A percentile compares a stretch with the other conserved stretches of the same genome.
phyloP scores from a whole-genome alignment of 2,888 invertebrate genomes.

The Molanna angustata region DNA sequence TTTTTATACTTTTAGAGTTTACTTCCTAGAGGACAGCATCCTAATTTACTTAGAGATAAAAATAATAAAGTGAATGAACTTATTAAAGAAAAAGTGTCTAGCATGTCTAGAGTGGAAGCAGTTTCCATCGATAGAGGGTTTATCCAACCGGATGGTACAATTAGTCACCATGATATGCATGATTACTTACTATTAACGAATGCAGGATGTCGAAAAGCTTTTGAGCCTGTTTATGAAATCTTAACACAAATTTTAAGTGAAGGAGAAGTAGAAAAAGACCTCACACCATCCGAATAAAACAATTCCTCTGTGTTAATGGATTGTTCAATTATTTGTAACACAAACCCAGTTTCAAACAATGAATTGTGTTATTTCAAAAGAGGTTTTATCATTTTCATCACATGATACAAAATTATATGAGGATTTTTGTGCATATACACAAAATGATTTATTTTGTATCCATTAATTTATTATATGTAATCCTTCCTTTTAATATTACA shows the following conservation, averaged over 20 bases:
- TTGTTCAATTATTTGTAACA: no score
- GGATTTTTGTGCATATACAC: no score
- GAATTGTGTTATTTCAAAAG: no score
- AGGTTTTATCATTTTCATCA: no score
- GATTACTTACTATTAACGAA: conserved; percentile 88
- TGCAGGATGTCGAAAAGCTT: conserved; percentile 82
- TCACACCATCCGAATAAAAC: conserved; percentile 69
- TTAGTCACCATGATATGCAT: conserved; percentile 88
- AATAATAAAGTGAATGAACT: conserved; percentile 72
- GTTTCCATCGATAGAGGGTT: conserved; percentile 78
- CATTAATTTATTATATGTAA: no score
- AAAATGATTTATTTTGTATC: no score
- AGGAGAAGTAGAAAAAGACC: conserved; percentile 70
- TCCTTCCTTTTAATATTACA: no score
- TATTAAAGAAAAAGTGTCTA: conserved; percentile 61
- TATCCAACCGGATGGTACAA: conserved; percentile 73
- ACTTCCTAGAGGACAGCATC: conserved; percentile 82
- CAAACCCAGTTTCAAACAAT: no score
- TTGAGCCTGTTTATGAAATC: conserved; percentile 80
- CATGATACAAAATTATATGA: no score
- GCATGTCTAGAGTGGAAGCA: conserved; percentile 70
- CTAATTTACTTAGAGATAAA: conserved; percentile 77
- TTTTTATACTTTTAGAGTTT: conserved; percentile 60
- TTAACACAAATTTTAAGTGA: conserved; percentile 74
- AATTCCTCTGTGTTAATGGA: no score